Evolutionary conservation across 2,113 vertebrate genomes (phyloP).

Genomic region (Chauna torquata): DNA sequence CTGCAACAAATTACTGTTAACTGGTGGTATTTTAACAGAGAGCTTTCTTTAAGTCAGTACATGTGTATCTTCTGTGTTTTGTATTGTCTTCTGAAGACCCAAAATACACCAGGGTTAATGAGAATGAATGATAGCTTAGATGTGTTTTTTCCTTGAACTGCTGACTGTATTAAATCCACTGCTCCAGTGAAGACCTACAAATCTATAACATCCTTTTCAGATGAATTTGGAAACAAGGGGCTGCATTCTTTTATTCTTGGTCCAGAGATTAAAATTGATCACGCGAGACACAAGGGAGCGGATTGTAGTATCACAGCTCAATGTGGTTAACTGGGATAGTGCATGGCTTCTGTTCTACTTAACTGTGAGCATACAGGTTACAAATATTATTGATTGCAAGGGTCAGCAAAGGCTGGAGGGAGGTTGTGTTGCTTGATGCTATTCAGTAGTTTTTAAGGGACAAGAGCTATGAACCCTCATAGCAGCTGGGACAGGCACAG

Average conservation of each 20-base stretch:
- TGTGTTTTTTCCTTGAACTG: conserved; percentile 65
- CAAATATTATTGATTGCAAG: conserved; percentile 75
- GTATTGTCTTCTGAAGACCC: conserved; percentile 16
- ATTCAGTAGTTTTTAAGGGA: conserved; percentile 69
- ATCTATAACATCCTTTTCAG: conserved; percentile 75
- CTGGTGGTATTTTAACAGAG: neutral
- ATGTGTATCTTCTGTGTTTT: conserved; percentile 27
- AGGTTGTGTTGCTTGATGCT: conserved; percentile 56
- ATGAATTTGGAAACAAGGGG: conserved; percentile 68
- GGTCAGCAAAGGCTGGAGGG: conserved; percentile 58
- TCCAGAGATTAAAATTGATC: conserved; percentile 84
- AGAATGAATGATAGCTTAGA: conserved; percentile 57
- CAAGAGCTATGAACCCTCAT: conserved; percentile 64
- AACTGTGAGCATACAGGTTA: conserved; percentile 66
- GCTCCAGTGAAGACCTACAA: conserved; percentile 58
- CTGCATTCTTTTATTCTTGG: conserved; percentile 71
- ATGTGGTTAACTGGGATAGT: conserved; percentile 73
- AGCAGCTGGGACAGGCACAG: conserved; percentile 63
- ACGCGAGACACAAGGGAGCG: conserved; percentile 71
- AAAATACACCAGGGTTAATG: conserved; percentile 17
- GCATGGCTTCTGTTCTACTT: conserved; percentile 67
- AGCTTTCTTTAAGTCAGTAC: conserved; percentile 3
- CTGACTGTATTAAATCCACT: conserved; percentile 67
- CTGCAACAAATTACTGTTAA: neutral
- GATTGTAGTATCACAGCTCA: conserved; percentile 69